phyloP scores from a whole-genome alignment of 2,888 invertebrate genomes.

The Lucinisca nassula region DNA sequence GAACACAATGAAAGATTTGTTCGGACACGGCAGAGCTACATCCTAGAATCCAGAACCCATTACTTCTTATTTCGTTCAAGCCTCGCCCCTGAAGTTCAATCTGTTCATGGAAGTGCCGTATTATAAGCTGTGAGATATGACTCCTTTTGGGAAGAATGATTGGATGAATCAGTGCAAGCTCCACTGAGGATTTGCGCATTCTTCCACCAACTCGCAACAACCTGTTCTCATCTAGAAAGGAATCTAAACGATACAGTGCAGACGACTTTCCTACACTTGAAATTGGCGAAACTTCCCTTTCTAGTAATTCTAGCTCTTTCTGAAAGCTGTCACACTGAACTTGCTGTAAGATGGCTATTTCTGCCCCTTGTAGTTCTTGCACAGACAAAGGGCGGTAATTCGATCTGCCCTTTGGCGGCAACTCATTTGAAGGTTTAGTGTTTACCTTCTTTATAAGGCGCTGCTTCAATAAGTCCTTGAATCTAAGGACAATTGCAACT shows the following conservation, averaged over 20 bases:
- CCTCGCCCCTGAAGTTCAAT: conserved; percentile 66
- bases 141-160: conserved; percentile 57
- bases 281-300: no score
- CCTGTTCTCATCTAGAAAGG: conserved; percentile 57
- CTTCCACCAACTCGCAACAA: conserved; percentile 72
- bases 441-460: not conserved
- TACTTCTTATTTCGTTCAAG: conserved; percentile 63
- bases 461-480: not conserved
- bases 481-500: conserved; percentile 6
- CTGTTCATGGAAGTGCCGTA: conserved; percentile 67
- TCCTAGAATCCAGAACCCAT: conserved; percentile 81
- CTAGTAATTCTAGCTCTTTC: not conserved
- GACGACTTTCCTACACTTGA: not conserved
- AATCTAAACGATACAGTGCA: conserved; percentile 19
- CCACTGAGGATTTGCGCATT: conserved; percentile 26
- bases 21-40: conserved; percentile 71
- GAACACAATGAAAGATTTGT: conserved; percentile 76
- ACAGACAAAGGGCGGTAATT: not conserved
- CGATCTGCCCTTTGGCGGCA: not conserved
- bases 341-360: conserved; percentile 9
- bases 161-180: conserved; percentile 46
- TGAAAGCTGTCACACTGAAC: conserved; percentile 9
- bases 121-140: conserved; percentile 60
- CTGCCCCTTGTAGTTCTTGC: conserved; percentile 8
- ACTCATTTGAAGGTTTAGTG: not conserved